Conservation (phyloP, 1,140 invertebrate species). For the Agraylea sexmaculata region DNA sequence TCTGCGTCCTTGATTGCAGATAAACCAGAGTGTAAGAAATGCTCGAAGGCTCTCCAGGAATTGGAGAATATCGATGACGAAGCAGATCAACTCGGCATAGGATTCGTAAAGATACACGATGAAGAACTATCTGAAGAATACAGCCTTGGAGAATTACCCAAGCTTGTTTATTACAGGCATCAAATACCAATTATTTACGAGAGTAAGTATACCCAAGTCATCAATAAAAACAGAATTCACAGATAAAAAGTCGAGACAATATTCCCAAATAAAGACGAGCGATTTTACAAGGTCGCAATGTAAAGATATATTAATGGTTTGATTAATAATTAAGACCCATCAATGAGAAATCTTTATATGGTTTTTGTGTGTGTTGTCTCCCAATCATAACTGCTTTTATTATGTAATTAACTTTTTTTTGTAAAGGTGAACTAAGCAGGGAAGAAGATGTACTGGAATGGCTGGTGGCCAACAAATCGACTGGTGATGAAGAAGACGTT, state of each 20-base stretch:
- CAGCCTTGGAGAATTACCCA: slow-evolving; percentile 76
- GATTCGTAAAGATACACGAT: slow-evolving; percentile 90
- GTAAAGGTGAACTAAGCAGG: slow-evolving; percentile 75
- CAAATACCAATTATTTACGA: slow-evolving; percentile 92
- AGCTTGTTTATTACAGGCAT: slow-evolving; percentile 86
- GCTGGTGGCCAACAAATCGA: slow-evolving; percentile 85
- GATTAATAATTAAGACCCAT: no score
- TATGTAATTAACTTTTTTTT: no score
- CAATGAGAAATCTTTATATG: no score
- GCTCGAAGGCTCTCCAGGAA: slow-evolving; percentile 77
- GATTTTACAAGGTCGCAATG: no score
- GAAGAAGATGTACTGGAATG: slow-evolving; percentile 90
- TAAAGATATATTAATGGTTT: no score
- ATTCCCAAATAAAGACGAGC: no score
- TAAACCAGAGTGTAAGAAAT: slow-evolving; percentile 86
- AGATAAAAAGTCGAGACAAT: no score
- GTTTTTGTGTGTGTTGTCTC: no score
- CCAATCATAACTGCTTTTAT: no score
- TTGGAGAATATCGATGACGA: slow-evolving; percentile 92
- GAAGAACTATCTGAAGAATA: slow-evolving; percentile 85
- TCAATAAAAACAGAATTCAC: slow-evolving; percentile 8
- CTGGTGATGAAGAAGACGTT: slow-evolving; percentile 83
- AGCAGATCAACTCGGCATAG: slow-evolving; percentile 88
- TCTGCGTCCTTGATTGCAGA: slow-evolving; percentile 50
- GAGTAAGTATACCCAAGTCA: slow-evolving; percentile 49